These are phyloP conservation scores for Pseudopleuronectes americanus DNA, from an alignment of 2,797 vertebrate species.

Conservation along the genomic window DNA sequence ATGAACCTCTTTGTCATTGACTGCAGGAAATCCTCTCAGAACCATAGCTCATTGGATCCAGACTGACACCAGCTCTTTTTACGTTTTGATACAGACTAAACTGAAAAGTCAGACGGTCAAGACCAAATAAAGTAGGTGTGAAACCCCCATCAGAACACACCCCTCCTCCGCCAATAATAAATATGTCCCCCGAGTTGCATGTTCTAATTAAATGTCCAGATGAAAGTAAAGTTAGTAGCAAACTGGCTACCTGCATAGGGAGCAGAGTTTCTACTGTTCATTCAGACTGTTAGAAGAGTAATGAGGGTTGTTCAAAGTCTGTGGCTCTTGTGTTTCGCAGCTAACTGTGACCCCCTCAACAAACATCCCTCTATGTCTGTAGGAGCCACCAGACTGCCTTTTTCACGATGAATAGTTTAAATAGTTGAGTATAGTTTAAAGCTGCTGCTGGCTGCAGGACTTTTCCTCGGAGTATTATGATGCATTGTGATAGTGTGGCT, in stretches of 20 bases:
- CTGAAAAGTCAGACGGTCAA: too few species aligned
- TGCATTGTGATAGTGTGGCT: neutral
- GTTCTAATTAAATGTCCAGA: too few species aligned
- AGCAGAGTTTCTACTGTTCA: neutral
- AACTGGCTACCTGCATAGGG: neutral
- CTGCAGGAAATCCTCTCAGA: too few species aligned
- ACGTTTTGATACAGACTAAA: too few species aligned
- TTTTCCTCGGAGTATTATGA: neutral
- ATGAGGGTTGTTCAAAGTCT: slow-evolving; percentile 1
- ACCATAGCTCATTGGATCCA: too few species aligned
- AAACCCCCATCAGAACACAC: too few species aligned
- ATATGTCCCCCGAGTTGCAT: neutral
- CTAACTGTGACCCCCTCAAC: neutral
- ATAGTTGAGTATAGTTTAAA: neutral
- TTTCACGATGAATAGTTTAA: neutral
- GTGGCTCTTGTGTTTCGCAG: neutral
- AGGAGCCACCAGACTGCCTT: too few species aligned
- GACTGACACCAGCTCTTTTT: too few species aligned
- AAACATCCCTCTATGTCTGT: neutral
- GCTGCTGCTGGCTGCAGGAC: neutral
- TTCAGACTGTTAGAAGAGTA: neutral
- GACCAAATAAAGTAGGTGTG: too few species aligned
- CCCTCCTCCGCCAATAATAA: too few species aligned
- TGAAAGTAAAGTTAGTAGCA: too few species aligned
- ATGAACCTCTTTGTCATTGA: too few species aligned